Percentiles rank a stretch among this genome's conserved stretches.
phyloP scores from a whole-genome alignment of 2,888 invertebrate species.

The Liodrosophila aerea region DNA sequence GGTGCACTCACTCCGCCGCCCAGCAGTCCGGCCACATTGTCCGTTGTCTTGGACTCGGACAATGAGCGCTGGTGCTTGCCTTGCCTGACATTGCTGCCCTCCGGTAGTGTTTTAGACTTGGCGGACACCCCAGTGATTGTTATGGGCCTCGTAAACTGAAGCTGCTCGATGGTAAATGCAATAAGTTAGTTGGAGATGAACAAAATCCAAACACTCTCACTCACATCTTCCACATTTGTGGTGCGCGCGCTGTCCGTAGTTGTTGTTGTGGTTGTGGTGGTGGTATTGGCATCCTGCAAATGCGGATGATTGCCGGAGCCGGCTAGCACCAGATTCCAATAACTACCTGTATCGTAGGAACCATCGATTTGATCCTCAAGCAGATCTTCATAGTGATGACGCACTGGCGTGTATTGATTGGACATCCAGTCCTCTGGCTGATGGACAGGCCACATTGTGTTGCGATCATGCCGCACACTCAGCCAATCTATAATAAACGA shows the following conservation, averaged over 20 bases:
- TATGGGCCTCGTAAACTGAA: slow-evolving; percentile 16
- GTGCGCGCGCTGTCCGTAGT: slow-evolving; percentile 74
- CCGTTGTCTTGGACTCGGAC: slow-evolving; percentile 88
- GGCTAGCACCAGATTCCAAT: slow-evolving; percentile 78
- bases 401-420: slow-evolving; percentile 81
- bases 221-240: slow-evolving; percentile 57
- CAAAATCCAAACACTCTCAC: too few species aligned
- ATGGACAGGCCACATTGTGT: slow-evolving; percentile 90
- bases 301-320: slow-evolving; percentile 48
- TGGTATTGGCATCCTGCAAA: slow-evolving; percentile 66
- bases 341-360: slow-evolving; percentile 79
- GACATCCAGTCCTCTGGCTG: slow-evolving; percentile 86
- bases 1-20: slow-evolving; percentile 43
- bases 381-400: slow-evolving; percentile 82
- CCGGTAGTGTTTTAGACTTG: slow-evolving; percentile 84
- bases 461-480: slow-evolving; percentile 89
- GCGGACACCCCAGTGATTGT: slow-evolving; percentile 41
- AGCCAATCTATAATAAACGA: slow-evolving; percentile 85
- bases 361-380: slow-evolving; percentile 82
- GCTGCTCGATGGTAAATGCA: slow-evolving; percentile 1
- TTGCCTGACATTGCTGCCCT: slow-evolving; percentile 79
- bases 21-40: slow-evolving; percentile 82
- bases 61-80: slow-evolving; percentile 86
- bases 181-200: too few species aligned
- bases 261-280: slow-evolving; percentile 65